phyloP scores from a whole-genome alignment of 1,140 invertebrate species.

The Oncopodura yosiiana region DNA sequence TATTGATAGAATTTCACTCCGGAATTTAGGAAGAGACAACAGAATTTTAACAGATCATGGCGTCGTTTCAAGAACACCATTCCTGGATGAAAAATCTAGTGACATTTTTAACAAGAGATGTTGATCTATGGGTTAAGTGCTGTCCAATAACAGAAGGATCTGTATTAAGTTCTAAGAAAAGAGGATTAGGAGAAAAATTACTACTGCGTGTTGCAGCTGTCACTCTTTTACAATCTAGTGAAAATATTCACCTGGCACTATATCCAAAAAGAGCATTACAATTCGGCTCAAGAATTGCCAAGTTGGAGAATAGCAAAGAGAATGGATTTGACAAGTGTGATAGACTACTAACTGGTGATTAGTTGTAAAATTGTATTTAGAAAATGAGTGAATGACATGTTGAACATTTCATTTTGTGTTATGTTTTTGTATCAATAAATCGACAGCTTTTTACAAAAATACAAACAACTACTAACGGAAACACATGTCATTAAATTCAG shows the following conservation, averaged over 20 bases:
- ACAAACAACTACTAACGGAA: too few relatives aligned
- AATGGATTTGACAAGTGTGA: slow-evolving; percentile 68
- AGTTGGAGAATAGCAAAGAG: slow-evolving; percentile 64
- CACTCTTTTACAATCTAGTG: slow-evolving; percentile 55
- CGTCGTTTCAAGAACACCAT: slow-evolving; percentile 74
- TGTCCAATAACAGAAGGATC: slow-evolving; percentile 10
- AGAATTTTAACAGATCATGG: slow-evolving; percentile 70
- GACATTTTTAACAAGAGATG: slow-evolving; percentile 37
- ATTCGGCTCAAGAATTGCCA: slow-evolving; percentile 94
- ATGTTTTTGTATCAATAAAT: too few relatives aligned
- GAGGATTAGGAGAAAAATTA: slow-evolving; percentile 87
- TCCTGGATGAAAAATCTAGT: slow-evolving; percentile 50
- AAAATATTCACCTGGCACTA: slow-evolving; percentile 45
- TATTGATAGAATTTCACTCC: slow-evolving; percentile 69
- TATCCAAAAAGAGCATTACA: slow-evolving; percentile 89
- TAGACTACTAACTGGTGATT: too few relatives aligned
- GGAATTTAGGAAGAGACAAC: slow-evolving; percentile 92
- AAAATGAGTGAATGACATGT: too few relatives aligned
- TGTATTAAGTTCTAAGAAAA: slow-evolving; percentile 14
- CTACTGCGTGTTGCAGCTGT: slow-evolving; percentile 69
- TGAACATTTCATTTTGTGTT: too few relatives aligned
- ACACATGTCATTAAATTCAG: too few relatives aligned
- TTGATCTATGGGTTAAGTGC: slow-evolving; percentile 26
- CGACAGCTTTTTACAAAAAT: too few relatives aligned
- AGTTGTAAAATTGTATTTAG: too few relatives aligned